Conservation (phyloP, 2,797 vertebrate genomes). For the Rhabdomys pumilio region DNA sequence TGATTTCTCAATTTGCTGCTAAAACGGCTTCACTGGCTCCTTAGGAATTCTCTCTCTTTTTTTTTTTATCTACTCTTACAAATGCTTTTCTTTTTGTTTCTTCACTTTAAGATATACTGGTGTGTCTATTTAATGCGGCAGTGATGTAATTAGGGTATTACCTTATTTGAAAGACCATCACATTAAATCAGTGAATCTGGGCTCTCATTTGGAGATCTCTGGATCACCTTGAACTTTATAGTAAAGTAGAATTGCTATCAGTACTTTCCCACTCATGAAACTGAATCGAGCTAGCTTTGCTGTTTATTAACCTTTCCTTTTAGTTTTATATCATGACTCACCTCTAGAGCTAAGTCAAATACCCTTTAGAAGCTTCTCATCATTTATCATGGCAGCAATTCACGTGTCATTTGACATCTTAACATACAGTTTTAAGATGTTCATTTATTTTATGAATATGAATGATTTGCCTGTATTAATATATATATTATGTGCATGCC, state of each 20-base stretch:
- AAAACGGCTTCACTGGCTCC: conserved; percentile 33
- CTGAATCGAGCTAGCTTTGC: conserved; percentile 11
- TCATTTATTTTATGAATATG: background rate
- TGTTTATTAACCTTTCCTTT: conserved; percentile 49
- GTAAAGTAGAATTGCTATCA: conserved; percentile 23
- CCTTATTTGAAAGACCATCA: conserved; percentile 1
- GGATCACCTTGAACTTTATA: conserved; percentile 57
- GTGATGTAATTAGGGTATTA: conserved; percentile 45
- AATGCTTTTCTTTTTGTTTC: conserved; percentile 42
- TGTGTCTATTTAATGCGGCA: conserved; percentile 28
- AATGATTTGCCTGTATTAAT: too few relatives aligned
- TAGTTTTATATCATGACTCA: conserved; percentile 25
- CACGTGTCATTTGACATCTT: background rate
- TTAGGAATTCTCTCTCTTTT: conserved; percentile 64
- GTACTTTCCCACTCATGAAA: conserved; percentile 42
- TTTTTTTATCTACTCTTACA: background rate
- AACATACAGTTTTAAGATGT: background rate
- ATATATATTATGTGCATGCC: background rate
- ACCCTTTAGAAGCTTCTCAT: conserved; percentile 38
- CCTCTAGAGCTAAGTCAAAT: conserved; percentile 11
- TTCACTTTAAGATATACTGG: conserved; percentile 46
- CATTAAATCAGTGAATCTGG: conserved; percentile 61
- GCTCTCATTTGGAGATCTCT: conserved; percentile 53
- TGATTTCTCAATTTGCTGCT: conserved; percentile 33
- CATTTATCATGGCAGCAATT: conserved; percentile 29